Percentiles rank a stretch among this genome's conserved stretches.
These are phyloP conservation scores for Babyrousa celebensis DNA, from an alignment of 2,797 vertebrate species.

Conservation along the genomic window DNA sequence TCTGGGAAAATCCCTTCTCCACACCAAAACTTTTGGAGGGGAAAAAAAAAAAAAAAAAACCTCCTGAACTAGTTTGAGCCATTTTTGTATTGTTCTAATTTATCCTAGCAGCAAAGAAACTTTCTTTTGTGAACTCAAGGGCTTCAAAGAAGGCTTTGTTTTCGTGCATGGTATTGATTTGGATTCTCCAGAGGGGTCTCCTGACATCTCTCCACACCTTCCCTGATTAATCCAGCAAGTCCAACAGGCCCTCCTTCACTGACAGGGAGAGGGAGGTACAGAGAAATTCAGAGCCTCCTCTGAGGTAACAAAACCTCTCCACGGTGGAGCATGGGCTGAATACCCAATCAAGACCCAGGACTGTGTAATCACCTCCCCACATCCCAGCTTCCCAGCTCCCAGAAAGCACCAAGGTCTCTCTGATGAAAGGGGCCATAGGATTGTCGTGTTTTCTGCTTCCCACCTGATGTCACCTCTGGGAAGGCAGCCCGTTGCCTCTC, in stretches of 20 bases:
- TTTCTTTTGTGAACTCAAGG: slow-evolving; percentile 57
- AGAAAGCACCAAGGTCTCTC: not conserved
- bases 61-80: slow-evolving; percentile 58
- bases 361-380: not conserved
- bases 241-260: not conserved
- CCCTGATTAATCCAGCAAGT: slow-evolving; percentile 59
- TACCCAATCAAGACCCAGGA: not conserved
- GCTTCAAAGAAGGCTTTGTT: slow-evolving; percentile 78
- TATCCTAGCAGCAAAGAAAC: slow-evolving; percentile 59
- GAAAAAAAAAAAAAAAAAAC: not conserved
- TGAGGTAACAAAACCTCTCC: not conserved
- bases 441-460: not conserved
- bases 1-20: slow-evolving; percentile 57
- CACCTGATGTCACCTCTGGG: not conserved
- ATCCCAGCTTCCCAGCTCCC: not conserved
- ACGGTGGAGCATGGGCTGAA: not conserved
- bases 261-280: not conserved
- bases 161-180: slow-evolving; percentile 72
- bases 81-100: slow-evolving; percentile 73
- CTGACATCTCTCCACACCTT: slow-evolving; percentile 75
- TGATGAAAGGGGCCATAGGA: not conserved
- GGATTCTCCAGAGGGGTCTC: slow-evolving; percentile 61
- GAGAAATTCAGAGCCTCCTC: slow-evolving; percentile 27
- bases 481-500: not conserved
- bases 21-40: slow-evolving; percentile 22